A percentile compares a stretch with the other conserved stretches of the same genome.
phyloP scores from a whole-genome alignment of 2,797 vertebrate genomes.

The Cheirogaleus major region DNA sequence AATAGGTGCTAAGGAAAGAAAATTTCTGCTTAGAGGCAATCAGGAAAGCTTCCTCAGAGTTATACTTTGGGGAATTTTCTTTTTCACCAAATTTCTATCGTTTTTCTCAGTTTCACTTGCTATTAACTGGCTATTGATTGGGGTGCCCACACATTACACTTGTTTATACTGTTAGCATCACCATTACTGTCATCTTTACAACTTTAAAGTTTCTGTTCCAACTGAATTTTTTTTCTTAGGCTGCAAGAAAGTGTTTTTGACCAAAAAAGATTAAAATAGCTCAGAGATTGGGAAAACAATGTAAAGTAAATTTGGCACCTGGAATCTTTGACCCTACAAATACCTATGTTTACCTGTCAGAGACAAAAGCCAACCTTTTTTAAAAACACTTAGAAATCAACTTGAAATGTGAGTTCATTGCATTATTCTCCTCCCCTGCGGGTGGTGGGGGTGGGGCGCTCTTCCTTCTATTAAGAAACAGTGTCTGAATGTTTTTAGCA shows the following conservation, averaged over 20 bases:
- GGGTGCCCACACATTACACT: not conserved
- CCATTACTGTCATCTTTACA: not conserved
- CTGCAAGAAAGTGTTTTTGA: not conserved
- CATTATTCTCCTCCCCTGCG: not conserved
- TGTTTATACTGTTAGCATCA: not conserved
- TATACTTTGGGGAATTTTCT: not conserved
- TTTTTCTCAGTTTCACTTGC: not conserved
- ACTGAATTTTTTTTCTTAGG: not conserved
- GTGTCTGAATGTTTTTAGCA: not conserved
- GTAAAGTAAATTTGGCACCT: not conserved
- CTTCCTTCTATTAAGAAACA: not conserved
- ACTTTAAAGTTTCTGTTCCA: not conserved
- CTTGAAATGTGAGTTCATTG: not conserved
- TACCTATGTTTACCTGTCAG: not conserved
- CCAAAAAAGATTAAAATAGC: not conserved
- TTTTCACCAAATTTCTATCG: not conserved
- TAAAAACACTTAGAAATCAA: not conserved
- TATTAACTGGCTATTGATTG: not conserved
- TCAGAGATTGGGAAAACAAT: not conserved
- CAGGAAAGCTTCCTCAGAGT: not conserved
- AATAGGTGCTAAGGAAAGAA: not conserved
- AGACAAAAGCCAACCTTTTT: not conserved
- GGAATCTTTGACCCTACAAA: not conserved
- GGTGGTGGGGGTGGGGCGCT: not conserved
- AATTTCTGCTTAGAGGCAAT: not conserved